Evolutionary conservation across 2,797 vertebrate genomes (phyloP), one percentile per base, ranked within the genome.

Genomic region (Cyclura pinguis): DNA sequence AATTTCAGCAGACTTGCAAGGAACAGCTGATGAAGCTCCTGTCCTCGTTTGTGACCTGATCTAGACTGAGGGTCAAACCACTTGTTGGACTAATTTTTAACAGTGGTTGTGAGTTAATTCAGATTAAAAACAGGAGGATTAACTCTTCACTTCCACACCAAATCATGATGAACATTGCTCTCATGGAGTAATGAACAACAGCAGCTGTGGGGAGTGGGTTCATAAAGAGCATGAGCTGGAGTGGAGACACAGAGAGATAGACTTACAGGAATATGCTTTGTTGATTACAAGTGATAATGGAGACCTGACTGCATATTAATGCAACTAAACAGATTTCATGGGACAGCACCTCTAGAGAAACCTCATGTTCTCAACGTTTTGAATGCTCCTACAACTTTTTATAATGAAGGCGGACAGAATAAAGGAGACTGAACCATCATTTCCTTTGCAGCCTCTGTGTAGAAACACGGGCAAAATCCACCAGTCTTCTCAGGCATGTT

Each of bases 301-400:
- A 35, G 14, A n/a, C 72, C 1, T 76, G 38, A 7, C 6, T 3
- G 29, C 20, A 77, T 29, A 73, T 84, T 84, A 92, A 77, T 57
- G 78, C 87, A 89, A 89, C 80, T 89, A 88, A 89, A 88, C 69
- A 92, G 91, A 80, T 91, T 89, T 86, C 24, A 86, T 92, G 74
- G 12, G n/a, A 62, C 59, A 27, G 78, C 64, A 90, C 16, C 67
- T 86, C 80, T 92, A 88, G n/a, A 27, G 6, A 74, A 10, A 16
- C 35, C 87, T 92, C 84, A 88, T 87, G 88, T 85, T 86, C 83
- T 52, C 78, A 29, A 35, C 50, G 22, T n/a, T 76, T 83, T 62
- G 38, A 74, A 73, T 47, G 24, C 2, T 42, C 35, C 50, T 69
- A 16, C 50, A 72, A 20, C 9, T 82, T 16, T 84, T 62, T 73